phyloP scores from a whole-genome alignment of 2,797 vertebrate species.

The Picus viridis region DNA sequence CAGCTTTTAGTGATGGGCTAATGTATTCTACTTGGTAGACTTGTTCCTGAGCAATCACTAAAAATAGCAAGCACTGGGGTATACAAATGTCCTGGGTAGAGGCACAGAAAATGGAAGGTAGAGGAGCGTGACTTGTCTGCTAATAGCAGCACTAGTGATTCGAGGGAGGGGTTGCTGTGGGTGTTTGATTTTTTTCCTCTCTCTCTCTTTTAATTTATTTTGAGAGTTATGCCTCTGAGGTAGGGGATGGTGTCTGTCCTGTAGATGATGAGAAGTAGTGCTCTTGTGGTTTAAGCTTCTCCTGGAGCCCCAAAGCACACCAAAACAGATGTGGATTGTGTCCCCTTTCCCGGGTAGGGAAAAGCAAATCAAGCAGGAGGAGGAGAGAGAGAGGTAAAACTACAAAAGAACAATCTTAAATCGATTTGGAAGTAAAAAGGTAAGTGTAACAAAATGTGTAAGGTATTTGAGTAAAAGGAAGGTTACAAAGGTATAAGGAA shows the following conservation, averaged over 20 bases:
- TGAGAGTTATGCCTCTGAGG: neutral
- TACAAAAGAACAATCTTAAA: too few species aligned
- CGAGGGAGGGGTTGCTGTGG: neutral
- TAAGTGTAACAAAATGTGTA: too few species aligned
- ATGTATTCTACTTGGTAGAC: constrained; percentile 18
- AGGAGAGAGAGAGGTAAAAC: too few species aligned
- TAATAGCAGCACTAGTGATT: neutral
- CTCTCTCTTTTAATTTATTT: too few species aligned
- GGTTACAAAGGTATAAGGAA: too few species aligned
- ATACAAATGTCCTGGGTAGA: neutral
- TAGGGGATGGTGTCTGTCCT: neutral
- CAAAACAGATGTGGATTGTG: too few species aligned
- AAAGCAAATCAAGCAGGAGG: too few species aligned
- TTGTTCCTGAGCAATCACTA: neutral
- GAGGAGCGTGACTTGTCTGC: neutral
- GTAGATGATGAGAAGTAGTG: neutral
- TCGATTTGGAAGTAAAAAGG: too few species aligned
- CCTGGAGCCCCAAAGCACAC: too few species aligned
- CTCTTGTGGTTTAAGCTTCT: too few species aligned
- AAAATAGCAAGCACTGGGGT: neutral
- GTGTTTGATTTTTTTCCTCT: neutral
- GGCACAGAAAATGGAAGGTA: neutral
- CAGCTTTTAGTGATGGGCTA: constrained; percentile 31
- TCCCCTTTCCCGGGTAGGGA: too few species aligned
- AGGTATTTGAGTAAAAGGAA: too few species aligned